Conservation (phyloP, 2,797 vertebrate species). For the Glyptemys insculpta region DNA sequence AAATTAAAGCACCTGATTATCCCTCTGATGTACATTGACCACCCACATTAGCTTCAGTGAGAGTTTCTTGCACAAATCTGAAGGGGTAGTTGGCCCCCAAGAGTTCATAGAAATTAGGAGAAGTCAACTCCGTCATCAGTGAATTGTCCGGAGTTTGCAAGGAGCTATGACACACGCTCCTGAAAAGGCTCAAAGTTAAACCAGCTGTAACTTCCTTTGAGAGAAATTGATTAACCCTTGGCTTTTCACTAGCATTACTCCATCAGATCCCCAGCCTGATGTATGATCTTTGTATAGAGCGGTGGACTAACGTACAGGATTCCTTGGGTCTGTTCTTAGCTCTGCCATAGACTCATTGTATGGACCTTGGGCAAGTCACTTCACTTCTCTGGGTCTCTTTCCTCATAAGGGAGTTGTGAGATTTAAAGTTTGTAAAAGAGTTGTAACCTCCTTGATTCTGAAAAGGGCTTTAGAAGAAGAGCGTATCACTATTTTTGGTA, state of each 20-base stretch:
- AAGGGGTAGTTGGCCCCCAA: not conserved
- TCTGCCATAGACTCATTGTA: not conserved
- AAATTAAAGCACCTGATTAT: not conserved
- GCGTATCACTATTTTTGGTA: not conserved
- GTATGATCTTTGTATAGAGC: not conserved
- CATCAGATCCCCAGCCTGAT: accelerated
- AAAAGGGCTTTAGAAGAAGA: not conserved
- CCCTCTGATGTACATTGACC: not conserved
- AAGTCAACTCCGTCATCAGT: not conserved
- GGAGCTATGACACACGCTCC: too few species aligned
- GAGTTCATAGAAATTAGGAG: not conserved
- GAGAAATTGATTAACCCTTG: not conserved
- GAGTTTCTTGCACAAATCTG: not conserved
- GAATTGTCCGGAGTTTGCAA: not conserved
- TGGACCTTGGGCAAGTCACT: not conserved
- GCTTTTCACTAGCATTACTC: not conserved
- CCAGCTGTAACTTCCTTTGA: not conserved
- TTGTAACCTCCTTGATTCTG: not conserved
- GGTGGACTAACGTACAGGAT: not conserved
- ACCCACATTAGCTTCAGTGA: not conserved
- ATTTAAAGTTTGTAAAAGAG: not conserved
- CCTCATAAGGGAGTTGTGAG: not conserved
- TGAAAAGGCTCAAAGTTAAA: too few species aligned
- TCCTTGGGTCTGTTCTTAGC: not conserved
- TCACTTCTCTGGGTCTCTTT: not conserved